Percentiles rank a stretch among this genome's conserved stretches.
These are phyloP conservation scores for Oxyteleia sp. DNA, from an alignment of 2,888 invertebrate species.

Conservation along the genomic window DNA sequence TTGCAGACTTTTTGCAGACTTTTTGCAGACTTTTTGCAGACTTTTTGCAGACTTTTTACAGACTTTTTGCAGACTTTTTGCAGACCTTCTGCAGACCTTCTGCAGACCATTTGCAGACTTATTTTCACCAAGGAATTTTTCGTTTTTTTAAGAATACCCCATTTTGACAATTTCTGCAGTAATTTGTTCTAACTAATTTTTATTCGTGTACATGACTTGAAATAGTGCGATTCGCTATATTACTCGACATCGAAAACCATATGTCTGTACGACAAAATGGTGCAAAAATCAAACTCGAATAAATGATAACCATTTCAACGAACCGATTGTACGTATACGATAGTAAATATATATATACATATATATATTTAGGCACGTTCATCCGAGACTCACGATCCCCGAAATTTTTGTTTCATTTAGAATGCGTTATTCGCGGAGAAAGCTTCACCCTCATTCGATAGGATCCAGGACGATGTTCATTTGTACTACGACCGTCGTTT, in stretches of 20 bases:
- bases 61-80: too few species aligned
- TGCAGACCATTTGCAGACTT: too few species aligned
- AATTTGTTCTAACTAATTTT: too few species aligned
- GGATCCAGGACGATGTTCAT: constrained; percentile 11
- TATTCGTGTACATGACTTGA: constrained; percentile 66
- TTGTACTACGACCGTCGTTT: not conserved
- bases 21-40: too few species aligned
- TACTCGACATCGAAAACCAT: constrained; percentile 48
- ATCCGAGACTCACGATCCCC: not conserved
- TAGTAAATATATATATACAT: constrained; percentile 8
- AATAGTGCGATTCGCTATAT: constrained; percentile 50
- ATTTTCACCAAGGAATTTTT: too few species aligned
- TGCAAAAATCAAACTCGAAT: constrained; percentile 48
- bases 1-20: too few species aligned
- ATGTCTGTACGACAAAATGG: constrained; percentile 28
- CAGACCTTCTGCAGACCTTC: too few species aligned
- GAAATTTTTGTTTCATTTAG: constrained; percentile 8
- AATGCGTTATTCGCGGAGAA: not conserved
- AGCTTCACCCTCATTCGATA: not conserved
- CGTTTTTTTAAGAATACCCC: too few species aligned
- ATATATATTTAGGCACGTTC: constrained; percentile 23
- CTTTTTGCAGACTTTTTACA: too few species aligned
- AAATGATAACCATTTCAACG: constrained; percentile 43
- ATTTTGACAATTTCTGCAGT: too few species aligned
- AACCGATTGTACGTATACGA: constrained; percentile 50